Percentiles rank a stretch among this genome's conserved stretches.
Evolutionary conservation across 2,888 invertebrate species (phyloP).

Genomic region (Mythimna pallens): DNA sequence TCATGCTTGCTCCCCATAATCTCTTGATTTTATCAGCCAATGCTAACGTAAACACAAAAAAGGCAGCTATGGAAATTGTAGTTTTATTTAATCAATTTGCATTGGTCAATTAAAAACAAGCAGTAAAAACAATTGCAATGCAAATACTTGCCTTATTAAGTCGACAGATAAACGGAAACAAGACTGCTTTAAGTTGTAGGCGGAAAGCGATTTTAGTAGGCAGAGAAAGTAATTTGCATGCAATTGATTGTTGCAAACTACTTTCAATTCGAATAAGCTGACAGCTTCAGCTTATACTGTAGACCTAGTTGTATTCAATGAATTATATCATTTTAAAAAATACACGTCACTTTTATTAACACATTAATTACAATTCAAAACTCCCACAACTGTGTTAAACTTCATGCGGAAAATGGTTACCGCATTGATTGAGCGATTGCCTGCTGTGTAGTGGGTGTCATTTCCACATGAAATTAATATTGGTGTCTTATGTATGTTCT

Average conservation of each 20-base stretch:
- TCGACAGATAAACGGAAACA: slow-evolving; percentile 67
- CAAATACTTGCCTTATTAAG: slow-evolving; percentile 74
- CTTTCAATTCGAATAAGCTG: not conserved
- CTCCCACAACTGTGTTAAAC: not conserved
- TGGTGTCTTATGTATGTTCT: too few species aligned
- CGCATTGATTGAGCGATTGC: too few species aligned
- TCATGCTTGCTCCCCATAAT: slow-evolving; percentile 25
- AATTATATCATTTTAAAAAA: not conserved
- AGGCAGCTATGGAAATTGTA: slow-evolving; percentile 48
- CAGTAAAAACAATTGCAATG: slow-evolving; percentile 71
- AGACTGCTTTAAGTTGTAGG: slow-evolving; percentile 44
- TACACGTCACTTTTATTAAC: not conserved
- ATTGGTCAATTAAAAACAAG: slow-evolving; percentile 67
- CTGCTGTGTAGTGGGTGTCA: too few species aligned
- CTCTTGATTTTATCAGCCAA: slow-evolving; percentile 47
- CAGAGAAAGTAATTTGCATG: not conserved
- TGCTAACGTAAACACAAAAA: slow-evolving; percentile 45
- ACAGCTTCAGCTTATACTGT: not conserved
- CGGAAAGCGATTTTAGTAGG: slow-evolving; percentile 36
- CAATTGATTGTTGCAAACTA: not conserved
- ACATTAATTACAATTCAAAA: not conserved
- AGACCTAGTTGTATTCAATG: not conserved
- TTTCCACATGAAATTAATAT: too few species aligned
- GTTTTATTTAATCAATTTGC: slow-evolving; percentile 66
- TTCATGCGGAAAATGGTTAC: too few species aligned